Evolutionary conservation across 1,140 invertebrate species (phyloP), one percentile per base, ranked within the genome.

Genomic region (Drosophila simulans): DNA sequence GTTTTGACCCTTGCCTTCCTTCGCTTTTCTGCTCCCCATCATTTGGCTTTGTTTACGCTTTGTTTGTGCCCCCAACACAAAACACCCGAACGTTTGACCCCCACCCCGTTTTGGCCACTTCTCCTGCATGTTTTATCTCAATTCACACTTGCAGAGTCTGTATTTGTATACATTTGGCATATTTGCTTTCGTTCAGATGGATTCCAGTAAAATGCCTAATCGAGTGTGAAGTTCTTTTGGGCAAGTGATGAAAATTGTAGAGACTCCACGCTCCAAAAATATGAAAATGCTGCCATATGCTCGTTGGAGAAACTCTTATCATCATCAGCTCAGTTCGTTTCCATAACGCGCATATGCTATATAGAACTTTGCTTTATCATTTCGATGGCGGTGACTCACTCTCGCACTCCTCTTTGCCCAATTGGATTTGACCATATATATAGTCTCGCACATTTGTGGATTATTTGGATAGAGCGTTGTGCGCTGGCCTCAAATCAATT

Each of bases 401-500:
- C 51, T 39, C 51, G 56, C 66, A 70, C 42, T 48, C 42, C 51
- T 40, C 35, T 46, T 27, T 12, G 15, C 15, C 20, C 25, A 37
- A 49, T 52, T 20, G 35, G 51, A 69, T 49, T 70, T 70, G 64
- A 51, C 51, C 43, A 70, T 70, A 69, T 69, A 34, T 55, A 68
- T 56, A 63, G 55, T 69, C 49, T 69, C 17, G 45, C 25, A n/a
- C 31, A 22, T 35, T 69, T 70, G 42, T 40, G 12, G 40, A 49
- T 10, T 59, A 34, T 51, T 51, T 65, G 40, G 39, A 37, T 20
- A 63, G 40, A 66, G 27, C 42, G 10, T 10, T 34, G n/a, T 35
- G 48, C 66, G 57, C 51, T 62, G 51, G 77, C 78, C 62, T 71
- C 58, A 74, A 85, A 86, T 81, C 77, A 86, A 77, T 89, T 79